These are phyloP conservation scores for Myanophis thanlyinensis DNA, from an alignment of 2,113 vertebrate genomes.

Conservation along the genomic window DNA sequence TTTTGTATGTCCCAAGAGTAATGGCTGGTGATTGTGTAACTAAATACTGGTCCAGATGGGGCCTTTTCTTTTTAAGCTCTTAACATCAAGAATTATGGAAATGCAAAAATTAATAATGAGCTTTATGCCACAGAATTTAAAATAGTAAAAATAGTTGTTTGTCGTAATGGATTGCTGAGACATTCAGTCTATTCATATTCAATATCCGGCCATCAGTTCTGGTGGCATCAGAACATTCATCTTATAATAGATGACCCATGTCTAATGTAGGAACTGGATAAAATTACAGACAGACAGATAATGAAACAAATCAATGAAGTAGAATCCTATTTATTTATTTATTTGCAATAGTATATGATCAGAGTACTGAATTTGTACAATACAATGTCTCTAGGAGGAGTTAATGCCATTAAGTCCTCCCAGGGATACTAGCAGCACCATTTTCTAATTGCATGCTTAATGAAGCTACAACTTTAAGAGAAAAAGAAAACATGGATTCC, in stretches of 20 bases:
- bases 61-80: not conserved
- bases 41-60: not conserved
- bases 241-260: not conserved
- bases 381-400: not conserved
- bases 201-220: not conserved
- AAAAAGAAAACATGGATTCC: not conserved
- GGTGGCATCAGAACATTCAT: not conserved
- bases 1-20: not conserved
- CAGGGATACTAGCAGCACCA: not conserved
- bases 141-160: not conserved
- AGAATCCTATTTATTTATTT: not conserved
- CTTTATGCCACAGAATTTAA: not conserved
- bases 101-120: not conserved
- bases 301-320: not conserved
- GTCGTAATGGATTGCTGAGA: not conserved
- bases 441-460: not conserved
- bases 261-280: not conserved
- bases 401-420: not conserved
- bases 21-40: not conserved
- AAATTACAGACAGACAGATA: not conserved
- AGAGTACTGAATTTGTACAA: not conserved
- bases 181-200: not conserved
- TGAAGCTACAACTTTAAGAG: not conserved
- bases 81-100: not conserved
- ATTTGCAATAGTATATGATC: not conserved